Conservation (phyloP, 2,888 invertebrate species). For the Platycheirus rosarum region DNA sequence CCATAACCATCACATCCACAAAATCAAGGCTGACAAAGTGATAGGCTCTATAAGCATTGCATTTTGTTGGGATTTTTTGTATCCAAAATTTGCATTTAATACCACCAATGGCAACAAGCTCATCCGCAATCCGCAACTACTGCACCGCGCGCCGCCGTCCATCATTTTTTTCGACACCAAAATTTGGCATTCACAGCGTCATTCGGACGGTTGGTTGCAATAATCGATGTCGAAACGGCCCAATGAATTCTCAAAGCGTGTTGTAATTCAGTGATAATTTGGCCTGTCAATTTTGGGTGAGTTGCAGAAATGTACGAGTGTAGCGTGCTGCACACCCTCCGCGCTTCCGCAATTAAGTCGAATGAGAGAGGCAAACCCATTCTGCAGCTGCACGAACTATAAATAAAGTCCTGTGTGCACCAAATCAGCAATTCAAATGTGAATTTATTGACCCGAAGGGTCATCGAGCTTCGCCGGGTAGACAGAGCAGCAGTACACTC, state of each 20-base stretch:
- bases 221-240: slow-evolving; percentile 55
- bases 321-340: not conserved
- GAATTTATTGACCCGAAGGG: slow-evolving; percentile 71
- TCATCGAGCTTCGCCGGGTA: slow-evolving; percentile 47
- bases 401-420: slow-evolving; percentile 66
- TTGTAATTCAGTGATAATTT: slow-evolving; percentile 74
- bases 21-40: not conserved
- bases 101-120: slow-evolving; percentile 15
- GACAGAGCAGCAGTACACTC: not conserved
- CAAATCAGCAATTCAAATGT: slow-evolving; percentile 74
- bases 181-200: slow-evolving; percentile 12
- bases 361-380: slow-evolving; percentile 35
- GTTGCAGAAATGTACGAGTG: slow-evolving; percentile 35
- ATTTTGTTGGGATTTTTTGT: not conserved
- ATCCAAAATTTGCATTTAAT: slow-evolving; percentile 25
- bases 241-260: slow-evolving; percentile 60
- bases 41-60: not conserved
- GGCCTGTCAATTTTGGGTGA: slow-evolving; percentile 62
- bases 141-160: not conserved
- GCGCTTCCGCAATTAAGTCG: slow-evolving; percentile 12
- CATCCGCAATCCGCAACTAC: not conserved
- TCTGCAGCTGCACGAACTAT: slow-evolving; percentile 46
- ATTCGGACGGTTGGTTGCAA: slow-evolving; percentile 20
- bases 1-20: not conserved
- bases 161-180: not conserved